These are phyloP conservation scores for Lepidocyrtoides sp. DNA, from an alignment of 2,888 invertebrate species.

Conservation along the genomic window DNA sequence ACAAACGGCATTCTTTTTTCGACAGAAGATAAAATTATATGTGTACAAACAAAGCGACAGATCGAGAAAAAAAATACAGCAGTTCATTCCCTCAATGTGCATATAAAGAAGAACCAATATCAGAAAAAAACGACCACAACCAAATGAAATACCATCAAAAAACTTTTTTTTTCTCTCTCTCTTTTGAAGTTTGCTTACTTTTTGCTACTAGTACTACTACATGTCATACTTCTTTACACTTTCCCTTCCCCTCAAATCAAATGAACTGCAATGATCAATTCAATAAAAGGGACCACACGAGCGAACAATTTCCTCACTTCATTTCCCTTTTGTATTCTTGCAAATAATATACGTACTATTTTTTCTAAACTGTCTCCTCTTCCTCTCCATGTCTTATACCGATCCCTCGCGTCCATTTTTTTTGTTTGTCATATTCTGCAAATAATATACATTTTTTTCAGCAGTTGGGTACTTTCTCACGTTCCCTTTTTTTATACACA, in stretches of 20 bases:
- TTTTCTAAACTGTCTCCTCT: neutral
- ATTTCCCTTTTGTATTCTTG: neutral
- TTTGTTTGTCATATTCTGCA: too few species aligned
- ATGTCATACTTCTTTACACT: neutral
- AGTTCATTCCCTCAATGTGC: too few species aligned
- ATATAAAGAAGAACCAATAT: neutral
- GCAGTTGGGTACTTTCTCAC: neutral
- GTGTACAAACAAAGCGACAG: too few species aligned
- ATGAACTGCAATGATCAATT: conserved; percentile 40
- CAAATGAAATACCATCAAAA: conserved; percentile 22
- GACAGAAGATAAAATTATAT: too few species aligned
- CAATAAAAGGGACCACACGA: conserved; percentile 7
- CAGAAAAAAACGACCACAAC: neutral
- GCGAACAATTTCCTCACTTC: conserved; percentile 14
- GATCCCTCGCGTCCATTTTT: too few species aligned
- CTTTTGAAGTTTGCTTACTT: neutral
- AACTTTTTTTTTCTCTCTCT: neutral
- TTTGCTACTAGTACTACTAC: neutral
- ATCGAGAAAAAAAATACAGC: neutral
- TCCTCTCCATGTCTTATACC: neutral
- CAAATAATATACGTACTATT: too few species aligned
- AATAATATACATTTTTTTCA: neutral
- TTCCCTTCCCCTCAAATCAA: conserved; percentile 29
- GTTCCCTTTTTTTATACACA: neutral
- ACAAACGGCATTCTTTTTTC: too few species aligned